A percentile compares a stretch with the other conserved stretches of the same genome.
phyloP scores from a whole-genome alignment of 2,113 vertebrate species.

The Anthoscopus minutus region DNA sequence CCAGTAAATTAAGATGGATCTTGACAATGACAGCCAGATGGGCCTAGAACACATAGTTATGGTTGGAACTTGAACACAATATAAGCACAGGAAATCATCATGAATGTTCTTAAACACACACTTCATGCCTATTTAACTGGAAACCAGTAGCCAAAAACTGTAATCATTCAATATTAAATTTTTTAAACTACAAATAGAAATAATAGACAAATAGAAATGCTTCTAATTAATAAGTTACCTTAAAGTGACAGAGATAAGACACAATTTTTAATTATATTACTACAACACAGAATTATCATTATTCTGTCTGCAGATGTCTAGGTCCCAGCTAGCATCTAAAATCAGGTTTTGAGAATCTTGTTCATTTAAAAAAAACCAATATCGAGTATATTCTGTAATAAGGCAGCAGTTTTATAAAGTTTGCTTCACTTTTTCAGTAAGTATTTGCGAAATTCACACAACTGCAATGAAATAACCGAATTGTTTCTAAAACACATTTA shows the following conservation, averaged over 20 bases:
- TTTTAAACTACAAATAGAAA: not conserved
- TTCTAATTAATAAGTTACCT: conserved; percentile 5
- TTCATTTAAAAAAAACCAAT: not conserved
- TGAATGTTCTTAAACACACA: conserved; percentile 38
- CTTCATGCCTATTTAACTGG: conserved; percentile 32
- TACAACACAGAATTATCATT: not conserved
- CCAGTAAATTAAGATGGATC: conserved; percentile 61
- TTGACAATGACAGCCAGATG: conserved; percentile 36
- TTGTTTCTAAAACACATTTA: not conserved
- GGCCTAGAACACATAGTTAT: conserved; percentile 26
- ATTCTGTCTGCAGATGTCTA: not conserved
- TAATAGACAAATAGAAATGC: not conserved
- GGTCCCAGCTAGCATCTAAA: not conserved
- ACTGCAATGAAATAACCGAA: not conserved
- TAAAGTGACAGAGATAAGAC: not conserved
- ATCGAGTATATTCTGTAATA: not conserved
- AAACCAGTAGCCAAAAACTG: conserved; percentile 17
- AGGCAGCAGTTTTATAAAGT: not conserved
- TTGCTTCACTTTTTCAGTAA: not conserved
- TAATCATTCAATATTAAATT: not conserved
- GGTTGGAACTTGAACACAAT: conserved; percentile 41
- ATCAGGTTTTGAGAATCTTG: not conserved
- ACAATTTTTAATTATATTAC: not conserved
- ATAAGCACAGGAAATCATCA: conserved; percentile 62
- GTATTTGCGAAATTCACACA: not conserved